A percentile compares a stretch with the other conserved stretches of the same genome.
These are phyloP conservation scores for Eupeodes luniger DNA, from an alignment of 2,888 invertebrate genomes.

Conservation along the genomic window DNA sequence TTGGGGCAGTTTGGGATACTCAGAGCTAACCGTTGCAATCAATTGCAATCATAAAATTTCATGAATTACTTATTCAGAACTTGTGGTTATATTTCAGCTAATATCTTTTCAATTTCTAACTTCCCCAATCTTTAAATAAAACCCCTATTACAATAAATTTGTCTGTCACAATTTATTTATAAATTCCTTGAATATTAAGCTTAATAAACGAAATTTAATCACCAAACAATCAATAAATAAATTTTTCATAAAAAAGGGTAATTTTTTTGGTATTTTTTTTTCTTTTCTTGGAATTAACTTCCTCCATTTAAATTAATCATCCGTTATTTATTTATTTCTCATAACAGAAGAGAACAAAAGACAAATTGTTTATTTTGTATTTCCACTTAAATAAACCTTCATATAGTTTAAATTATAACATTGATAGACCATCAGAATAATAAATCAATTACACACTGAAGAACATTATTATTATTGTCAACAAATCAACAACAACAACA, in stretches of 20 bases:
- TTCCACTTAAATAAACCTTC: slow-evolving; percentile 26
- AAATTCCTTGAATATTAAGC: too few relatives aligned
- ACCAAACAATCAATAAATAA: neutral
- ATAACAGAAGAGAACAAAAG: neutral
- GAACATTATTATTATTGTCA: neutral
- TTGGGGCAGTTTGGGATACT: too few relatives aligned
- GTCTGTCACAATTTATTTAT: too few relatives aligned
- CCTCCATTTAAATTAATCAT: slow-evolving; percentile 20
- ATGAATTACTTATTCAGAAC: too few relatives aligned
- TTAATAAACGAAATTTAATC: neutral
- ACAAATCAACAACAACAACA: neutral
- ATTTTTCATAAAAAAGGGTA: neutral
- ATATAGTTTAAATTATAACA: slow-evolving; percentile 31
- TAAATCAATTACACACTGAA: slow-evolving; percentile 17
- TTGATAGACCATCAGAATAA: neutral
- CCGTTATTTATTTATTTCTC: neutral
- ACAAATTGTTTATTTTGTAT: neutral
- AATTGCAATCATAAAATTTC: too few relatives aligned
- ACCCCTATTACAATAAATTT: too few relatives aligned
- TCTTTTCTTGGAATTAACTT: neutral
- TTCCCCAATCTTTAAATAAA: too few relatives aligned
- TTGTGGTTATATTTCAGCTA: too few relatives aligned
- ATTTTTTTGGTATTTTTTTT: neutral
- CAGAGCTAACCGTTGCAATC: too few relatives aligned
- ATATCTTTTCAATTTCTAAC: too few relatives aligned